Conservation (phyloP, 2,888 invertebrate species). For the Sylvicola cinctus region DNA sequence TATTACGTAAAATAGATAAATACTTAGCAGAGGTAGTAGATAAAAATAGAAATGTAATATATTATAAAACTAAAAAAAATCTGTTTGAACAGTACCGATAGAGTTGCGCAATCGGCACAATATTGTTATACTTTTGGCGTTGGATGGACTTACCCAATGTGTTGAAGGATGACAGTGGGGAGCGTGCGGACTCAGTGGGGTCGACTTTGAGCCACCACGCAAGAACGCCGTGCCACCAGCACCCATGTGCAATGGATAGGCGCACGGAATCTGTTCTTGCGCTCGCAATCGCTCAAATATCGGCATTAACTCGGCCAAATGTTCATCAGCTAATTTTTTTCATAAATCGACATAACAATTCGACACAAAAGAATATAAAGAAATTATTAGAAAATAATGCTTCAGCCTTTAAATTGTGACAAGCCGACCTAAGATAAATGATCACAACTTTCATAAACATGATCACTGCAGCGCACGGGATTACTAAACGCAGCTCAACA, state of each 20-base stretch:
- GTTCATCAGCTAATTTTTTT: slow-evolving; percentile 55
- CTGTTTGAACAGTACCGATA: background rate
- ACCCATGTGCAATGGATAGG: slow-evolving; percentile 74
- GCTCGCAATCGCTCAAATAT: slow-evolving; percentile 86
- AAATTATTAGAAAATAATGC: background rate
- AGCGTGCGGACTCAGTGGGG: slow-evolving; percentile 39
- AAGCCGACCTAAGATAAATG: too few species aligned
- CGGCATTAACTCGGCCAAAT: slow-evolving; percentile 87
- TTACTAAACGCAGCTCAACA: too few species aligned
- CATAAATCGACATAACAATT: background rate
- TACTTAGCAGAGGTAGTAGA: slow-evolving; percentile 4
- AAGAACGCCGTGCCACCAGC: slow-evolving; percentile 42
- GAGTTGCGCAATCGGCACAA: background rate
- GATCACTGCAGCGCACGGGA: too few species aligned
- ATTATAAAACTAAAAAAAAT: slow-evolving; percentile 4
- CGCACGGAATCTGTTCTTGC: slow-evolving; percentile 77
- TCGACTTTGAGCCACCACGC: slow-evolving; percentile 40
- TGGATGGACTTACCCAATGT: slow-evolving; percentile 32
- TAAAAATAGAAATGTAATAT: slow-evolving; percentile 8
- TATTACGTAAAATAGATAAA: background rate
- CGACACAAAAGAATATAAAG: background rate
- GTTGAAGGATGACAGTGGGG: slow-evolving; percentile 42
- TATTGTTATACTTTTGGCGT: background rate
- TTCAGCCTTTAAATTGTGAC: too few species aligned
- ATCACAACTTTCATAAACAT: too few species aligned